phyloP scores from a whole-genome alignment of 2,888 invertebrate genomes.

The Monochamus alternatus region DNA sequence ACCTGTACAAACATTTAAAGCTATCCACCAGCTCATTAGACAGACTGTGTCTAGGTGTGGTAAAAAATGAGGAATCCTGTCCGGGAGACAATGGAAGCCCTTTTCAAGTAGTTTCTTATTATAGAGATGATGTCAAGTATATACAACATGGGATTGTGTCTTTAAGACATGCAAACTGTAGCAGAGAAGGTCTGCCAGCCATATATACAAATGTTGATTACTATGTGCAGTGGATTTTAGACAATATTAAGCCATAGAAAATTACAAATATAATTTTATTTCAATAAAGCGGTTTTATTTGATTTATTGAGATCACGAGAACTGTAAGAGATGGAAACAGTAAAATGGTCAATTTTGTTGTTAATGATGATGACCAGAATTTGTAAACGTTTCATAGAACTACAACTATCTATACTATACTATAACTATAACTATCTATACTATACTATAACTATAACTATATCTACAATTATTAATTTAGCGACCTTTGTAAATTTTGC shows the following conservation, averaged over 20 bases:
- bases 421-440: too few species aligned
- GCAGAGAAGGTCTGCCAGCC: conserved; percentile 66
- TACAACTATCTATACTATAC: too few species aligned
- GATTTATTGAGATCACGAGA: neutral
- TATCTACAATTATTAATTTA: too few species aligned
- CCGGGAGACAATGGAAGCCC: conserved; percentile 81
- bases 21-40: conserved; percentile 55
- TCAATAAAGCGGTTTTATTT: neutral
- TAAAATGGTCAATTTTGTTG: too few species aligned
- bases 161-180: conserved; percentile 70
- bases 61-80: conserved; percentile 75
- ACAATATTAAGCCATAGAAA: neutral
- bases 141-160: conserved; percentile 70
- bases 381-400: too few species aligned
- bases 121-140: conserved; percentile 69
- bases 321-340: neutral
- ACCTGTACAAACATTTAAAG: conserved; percentile 55
- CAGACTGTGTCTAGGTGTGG: conserved; percentile 79
- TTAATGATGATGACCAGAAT: too few species aligned
- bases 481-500: too few species aligned
- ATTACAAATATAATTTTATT: neutral
- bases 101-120: conserved; percentile 69
- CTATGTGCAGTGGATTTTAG: conserved; percentile 1
- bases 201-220: neutral
- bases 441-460: too few species aligned